Conservation (phyloP, 2,113 vertebrate species). For the Brachypteracias leptosomus region DNA sequence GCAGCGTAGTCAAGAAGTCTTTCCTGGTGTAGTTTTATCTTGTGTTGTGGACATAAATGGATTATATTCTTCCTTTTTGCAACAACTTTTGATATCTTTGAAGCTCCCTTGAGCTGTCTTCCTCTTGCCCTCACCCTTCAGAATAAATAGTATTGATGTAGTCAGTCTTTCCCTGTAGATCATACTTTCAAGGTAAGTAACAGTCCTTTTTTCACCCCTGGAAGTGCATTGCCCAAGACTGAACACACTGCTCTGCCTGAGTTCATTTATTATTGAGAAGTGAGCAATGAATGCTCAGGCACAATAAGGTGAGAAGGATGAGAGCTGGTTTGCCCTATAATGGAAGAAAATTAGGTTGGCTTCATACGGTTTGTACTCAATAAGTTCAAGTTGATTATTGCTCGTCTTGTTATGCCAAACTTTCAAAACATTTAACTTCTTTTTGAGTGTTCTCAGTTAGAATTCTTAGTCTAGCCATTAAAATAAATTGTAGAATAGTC, state of each 20-base stretch:
- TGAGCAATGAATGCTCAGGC: neutral
- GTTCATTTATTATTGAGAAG: neutral
- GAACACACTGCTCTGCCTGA: neutral
- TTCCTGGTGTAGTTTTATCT: neutral
- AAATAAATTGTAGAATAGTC: neutral
- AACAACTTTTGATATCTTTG: neutral
- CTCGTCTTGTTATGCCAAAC: neutral
- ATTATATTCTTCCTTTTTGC: neutral
- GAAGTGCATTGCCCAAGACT: neutral
- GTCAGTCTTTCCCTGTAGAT: neutral
- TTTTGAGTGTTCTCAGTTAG: neutral
- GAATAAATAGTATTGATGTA: neutral
- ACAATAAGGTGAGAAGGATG: no score
- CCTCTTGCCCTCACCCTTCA: neutral
- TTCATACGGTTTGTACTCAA: neutral
- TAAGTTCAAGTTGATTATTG: neutral
- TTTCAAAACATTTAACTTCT: neutral
- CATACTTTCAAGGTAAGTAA: neutral
- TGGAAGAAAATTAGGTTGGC: neutral
- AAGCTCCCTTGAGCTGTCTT: neutral
- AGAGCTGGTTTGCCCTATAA: neutral
- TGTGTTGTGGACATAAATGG: neutral
- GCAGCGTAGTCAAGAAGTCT: neutral
- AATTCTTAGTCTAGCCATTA: neutral
- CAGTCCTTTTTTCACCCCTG: neutral